These are phyloP conservation scores for Belonocnema kinseyi DNA, from an alignment of 1,140 invertebrate species.

Conservation along the genomic window DNA sequence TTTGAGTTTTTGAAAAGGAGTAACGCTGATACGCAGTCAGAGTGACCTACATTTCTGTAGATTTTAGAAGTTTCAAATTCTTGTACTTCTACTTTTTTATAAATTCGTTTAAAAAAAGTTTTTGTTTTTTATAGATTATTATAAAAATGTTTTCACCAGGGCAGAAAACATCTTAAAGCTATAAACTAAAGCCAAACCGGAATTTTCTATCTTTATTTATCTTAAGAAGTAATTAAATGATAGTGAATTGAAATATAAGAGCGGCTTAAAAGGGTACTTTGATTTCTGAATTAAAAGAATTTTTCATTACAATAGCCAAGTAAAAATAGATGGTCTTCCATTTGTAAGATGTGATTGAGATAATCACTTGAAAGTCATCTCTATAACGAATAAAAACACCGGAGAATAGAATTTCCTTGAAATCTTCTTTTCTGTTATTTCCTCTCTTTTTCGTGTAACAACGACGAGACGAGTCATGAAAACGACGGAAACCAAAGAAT, in stretches of 20 bases:
- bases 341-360: slow-evolving; percentile 5
- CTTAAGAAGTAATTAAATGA: no score
- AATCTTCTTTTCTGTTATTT: slow-evolving; percentile 42
- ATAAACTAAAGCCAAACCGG: no score
- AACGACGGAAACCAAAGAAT: slow-evolving; percentile 40
- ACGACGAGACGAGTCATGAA: slow-evolving; percentile 28
- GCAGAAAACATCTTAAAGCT: no score
- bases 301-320: neutral
- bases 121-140: no score
- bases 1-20: no score
- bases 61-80: no score
- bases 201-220: no score
- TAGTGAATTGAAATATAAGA: neutral
- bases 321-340: neutral
- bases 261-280: neutral
- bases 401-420: slow-evolving; percentile 18
- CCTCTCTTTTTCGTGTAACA: slow-evolving; percentile 32
- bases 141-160: no score
- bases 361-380: slow-evolving; percentile 15
- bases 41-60: no score
- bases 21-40: no score
- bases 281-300: neutral
- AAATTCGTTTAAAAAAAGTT: no score
- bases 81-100: no score
- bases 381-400: slow-evolving; percentile 10